Evolutionary conservation across 2,113 vertebrate species (phyloP), one percentile per base, ranked within the genome.

Genomic region (Dasyornis broadbenti): DNA sequence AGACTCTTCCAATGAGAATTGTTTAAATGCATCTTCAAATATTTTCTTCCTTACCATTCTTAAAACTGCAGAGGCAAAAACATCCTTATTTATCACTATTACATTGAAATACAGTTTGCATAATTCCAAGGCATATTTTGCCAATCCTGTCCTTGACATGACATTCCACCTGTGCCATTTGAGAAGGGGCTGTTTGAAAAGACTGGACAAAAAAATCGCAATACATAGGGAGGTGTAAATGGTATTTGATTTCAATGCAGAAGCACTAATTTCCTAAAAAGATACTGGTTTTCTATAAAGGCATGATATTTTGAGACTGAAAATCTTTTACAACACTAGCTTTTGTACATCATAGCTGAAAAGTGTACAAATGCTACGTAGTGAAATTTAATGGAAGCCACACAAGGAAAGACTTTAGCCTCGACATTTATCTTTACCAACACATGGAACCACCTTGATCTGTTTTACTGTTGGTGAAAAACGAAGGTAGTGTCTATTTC

Each of bases 401-500:
- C 83, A 93, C 49, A 84, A 78, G 61, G 77, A 90, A 96, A 57
- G 80, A 81, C 69, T 93, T 96, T 90, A 94, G 88, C 54, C 53
- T 92, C 24, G 1, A 90, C 90, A 81, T 91, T 95, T 94, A 72
- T 96, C 88, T 96, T 92, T 91, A 89, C 72, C 53, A 92, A 93
- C 95, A 96, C 95, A 84, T 79, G 73, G 45, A 94, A 69, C 61
- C 82, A 81, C 93, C 85, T 96, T 97, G 95, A 93, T 95, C 89
- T 93, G 76, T 84, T 96, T 96, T 95, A 86, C 65, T 69, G 64
- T 82, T 78, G 80, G 59, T 95, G 93, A 92, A 96, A 95, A 96
- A 94, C 89, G 69, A 94, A 95, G 82, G 93, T 84, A 95, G 90
- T 95, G 94, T 93, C 90, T 86, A 84, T 97, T 97, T 96, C 95